These are phyloP conservation scores for Achlya flavicornis DNA, from an alignment of 2,888 invertebrate genomes.

Conservation along the genomic window DNA sequence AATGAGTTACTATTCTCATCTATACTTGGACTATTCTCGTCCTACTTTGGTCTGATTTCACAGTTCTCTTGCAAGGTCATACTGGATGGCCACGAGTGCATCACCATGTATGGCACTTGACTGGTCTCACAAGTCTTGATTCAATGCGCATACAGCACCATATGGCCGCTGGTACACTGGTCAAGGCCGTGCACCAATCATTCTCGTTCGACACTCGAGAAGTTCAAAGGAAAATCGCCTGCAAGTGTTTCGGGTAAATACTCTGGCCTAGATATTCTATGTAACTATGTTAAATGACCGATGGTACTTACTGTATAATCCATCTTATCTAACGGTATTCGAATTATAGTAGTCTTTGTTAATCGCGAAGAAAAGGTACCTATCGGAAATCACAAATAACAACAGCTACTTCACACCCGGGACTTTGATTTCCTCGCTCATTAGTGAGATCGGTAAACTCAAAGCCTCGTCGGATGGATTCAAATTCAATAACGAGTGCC, in stretches of 20 bases:
- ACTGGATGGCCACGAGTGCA: conserved; percentile 52
- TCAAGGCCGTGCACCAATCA: conserved; percentile 59
- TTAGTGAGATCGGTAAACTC: conserved; percentile 48
- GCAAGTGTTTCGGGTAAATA: conserved; percentile 43
- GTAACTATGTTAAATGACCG: conserved; percentile 15
- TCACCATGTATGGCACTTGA: conserved; percentile 53
- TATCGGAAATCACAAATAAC: conserved; percentile 30
- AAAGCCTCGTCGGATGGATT: conserved; percentile 27
- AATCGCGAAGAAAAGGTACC: not conserved
- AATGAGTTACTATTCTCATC: conserved; percentile 8
- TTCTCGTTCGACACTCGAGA: conserved; percentile 46
- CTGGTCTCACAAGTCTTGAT: conserved; percentile 50
- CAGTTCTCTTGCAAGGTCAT: conserved; percentile 48
- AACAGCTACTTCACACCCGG: conserved; percentile 51
- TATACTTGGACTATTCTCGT: conserved; percentile 18
- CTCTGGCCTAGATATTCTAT: conserved; percentile 47
- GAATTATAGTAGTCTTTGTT: not conserved
- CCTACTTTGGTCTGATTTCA: conserved; percentile 39
- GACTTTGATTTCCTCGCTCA: conserved; percentile 56
- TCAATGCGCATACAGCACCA: conserved; percentile 53
- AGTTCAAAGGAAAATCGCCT: conserved; percentile 56
- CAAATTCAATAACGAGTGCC: conserved; percentile 44
- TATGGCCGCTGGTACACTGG: conserved; percentile 57
- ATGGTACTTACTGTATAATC: not conserved
- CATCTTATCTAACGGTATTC: not conserved